phyloP scores from a whole-genome alignment of 2,113 vertebrate species.

The Chrysemys picta region DNA sequence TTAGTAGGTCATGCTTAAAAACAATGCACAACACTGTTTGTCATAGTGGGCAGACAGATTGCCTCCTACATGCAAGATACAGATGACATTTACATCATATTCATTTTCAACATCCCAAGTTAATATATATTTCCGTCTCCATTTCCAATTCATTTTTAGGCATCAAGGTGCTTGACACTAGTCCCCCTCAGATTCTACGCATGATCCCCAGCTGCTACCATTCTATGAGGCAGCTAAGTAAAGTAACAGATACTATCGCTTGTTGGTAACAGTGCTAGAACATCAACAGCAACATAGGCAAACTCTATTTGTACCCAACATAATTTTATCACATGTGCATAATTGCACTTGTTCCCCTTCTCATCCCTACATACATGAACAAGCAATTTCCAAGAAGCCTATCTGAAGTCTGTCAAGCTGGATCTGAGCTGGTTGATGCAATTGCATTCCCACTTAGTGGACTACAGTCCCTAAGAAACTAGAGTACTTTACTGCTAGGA shows the following conservation, averaged over 20 bases:
- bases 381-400: neutral
- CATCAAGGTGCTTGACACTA: neutral
- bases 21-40: accelerated
- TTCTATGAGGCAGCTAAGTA: constrained; percentile 10
- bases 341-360: neutral
- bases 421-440: neutral
- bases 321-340: neutral
- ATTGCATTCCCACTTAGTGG: neutral
- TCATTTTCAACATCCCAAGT: neutral
- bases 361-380: neutral
- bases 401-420: accelerated
- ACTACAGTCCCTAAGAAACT: accelerated
- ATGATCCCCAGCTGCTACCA: constrained; percentile 10
- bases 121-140: neutral
- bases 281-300: neutral
- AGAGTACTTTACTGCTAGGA: accelerated
- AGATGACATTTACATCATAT: neutral
- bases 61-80: neutral
- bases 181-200: neutral
- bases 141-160: neutral
- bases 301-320: neutral
- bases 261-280: neutral
- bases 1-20: neutral
- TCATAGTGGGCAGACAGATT: neutral
- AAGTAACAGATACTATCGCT: neutral